A percentile compares a stretch with the other conserved stretches of the same genome.
Evolutionary conservation across 2,888 invertebrate species (phyloP).

Genomic region (Clusia tigrina): DNA sequence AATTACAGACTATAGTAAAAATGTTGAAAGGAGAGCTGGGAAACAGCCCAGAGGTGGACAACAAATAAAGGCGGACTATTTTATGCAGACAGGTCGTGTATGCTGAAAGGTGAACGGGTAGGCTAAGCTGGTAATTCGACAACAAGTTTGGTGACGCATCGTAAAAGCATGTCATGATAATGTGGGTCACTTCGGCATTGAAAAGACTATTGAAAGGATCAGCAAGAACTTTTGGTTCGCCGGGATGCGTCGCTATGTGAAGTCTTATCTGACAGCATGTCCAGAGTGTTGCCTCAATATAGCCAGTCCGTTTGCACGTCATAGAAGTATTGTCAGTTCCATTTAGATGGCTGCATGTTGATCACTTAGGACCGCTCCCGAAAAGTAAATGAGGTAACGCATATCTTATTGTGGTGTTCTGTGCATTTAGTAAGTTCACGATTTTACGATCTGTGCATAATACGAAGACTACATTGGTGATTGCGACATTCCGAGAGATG

Average conservation of each 20-base stretch:
- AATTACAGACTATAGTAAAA: background rate
- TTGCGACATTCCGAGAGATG: constrained; percentile 20
- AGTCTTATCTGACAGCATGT: background rate
- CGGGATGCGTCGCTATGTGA: background rate
- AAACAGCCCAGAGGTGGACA: background rate
- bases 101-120: background rate
- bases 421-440: constrained; percentile 34
- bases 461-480: constrained; percentile 32
- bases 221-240: constrained; percentile 10
- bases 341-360: background rate
- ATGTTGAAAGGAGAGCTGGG: background rate
- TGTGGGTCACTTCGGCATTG: constrained; percentile 37
- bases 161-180: constrained; percentile 42
- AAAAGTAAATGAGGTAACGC: constrained; percentile 33
- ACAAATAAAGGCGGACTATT: background rate
- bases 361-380: constrained; percentile 1
- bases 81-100: background rate
- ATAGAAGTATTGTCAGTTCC: background rate
- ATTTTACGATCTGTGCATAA: constrained; percentile 33
- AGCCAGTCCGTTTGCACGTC: background rate
- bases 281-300: background rate
- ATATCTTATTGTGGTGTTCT: constrained; percentile 29
- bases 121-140: background rate
- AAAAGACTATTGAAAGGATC: constrained; percentile 40
- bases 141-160: background rate